A percentile compares a stretch with the other conserved stretches of the same genome.
Evolutionary conservation across 2,113 vertebrate genomes (phyloP).

Genomic region (Hypanus sabinus): DNA sequence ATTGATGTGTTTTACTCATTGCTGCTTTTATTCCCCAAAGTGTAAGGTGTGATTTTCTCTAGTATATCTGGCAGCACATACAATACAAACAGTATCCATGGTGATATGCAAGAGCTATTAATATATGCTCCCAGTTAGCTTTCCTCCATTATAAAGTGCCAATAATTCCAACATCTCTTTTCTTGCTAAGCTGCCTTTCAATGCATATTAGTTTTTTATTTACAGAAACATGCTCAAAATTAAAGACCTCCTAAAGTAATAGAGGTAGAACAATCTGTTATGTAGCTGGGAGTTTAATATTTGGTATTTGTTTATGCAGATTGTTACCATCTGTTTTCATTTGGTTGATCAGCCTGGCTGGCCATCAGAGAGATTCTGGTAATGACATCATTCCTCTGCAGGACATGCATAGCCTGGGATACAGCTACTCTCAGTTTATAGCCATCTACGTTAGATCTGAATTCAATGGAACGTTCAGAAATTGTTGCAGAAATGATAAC

Average conservation of each 20-base stretch:
- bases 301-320: constrained; percentile 13
- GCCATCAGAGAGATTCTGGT: neutral
- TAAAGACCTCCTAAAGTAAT: neutral
- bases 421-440: neutral
- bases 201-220: neutral
- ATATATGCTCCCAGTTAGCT: neutral
- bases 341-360: neutral
- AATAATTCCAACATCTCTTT: neutral
- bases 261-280: neutral
- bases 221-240: neutral
- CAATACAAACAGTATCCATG: constrained; percentile 7
- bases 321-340: constrained; percentile 31
- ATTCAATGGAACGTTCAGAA: neutral
- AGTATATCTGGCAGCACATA: neutral
- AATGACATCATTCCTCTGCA: constrained; percentile 23
- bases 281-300: neutral
- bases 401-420: neutral
- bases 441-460: neutral
- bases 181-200: neutral
- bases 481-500: neutral
- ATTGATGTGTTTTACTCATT: neutral
- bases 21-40: neutral
- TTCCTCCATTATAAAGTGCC: neutral
- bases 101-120: neutral
- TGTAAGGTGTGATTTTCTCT: neutral